A percentile compares a stretch with the other conserved stretches of the same genome.
phyloP scores from a whole-genome alignment of 2,797 vertebrate species.

The Cynodonichthys magdalenae region DNA sequence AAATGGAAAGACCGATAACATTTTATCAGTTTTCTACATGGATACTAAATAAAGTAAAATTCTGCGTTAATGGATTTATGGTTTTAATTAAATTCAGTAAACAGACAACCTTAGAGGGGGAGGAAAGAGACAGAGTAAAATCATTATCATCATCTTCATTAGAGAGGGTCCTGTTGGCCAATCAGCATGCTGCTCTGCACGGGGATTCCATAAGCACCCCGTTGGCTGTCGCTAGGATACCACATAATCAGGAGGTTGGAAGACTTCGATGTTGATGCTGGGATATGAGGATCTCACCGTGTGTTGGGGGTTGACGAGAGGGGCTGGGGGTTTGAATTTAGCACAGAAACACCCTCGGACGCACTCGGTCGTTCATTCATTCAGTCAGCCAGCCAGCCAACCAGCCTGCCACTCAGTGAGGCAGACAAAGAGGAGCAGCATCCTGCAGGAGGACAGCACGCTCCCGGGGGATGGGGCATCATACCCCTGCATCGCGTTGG shows the following conservation, averaged over 20 bases:
- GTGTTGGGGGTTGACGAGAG: constrained; percentile 71
- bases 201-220: constrained; percentile 76
- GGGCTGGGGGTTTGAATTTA: constrained; percentile 62
- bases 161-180: constrained; percentile 76
- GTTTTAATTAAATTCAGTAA: constrained; percentile 48
- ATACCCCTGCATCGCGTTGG: constrained; percentile 82
- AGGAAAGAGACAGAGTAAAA: constrained; percentile 70
- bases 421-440: constrained; percentile 78
- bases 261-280: constrained; percentile 74
- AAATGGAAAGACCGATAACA: not conserved
- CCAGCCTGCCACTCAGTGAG: constrained; percentile 52
- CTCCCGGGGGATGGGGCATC: constrained; percentile 84
- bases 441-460: constrained; percentile 73
- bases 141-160: constrained; percentile 85
- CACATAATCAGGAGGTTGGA: constrained; percentile 85
- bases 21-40: not conserved
- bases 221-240: constrained; percentile 87
- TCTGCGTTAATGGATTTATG: constrained; percentile 15
- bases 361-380: constrained; percentile 61
- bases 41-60: not conserved
- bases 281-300: constrained; percentile 61
- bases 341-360: constrained; percentile 56
- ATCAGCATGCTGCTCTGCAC: constrained; percentile 69
- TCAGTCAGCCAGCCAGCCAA: constrained; percentile 35
- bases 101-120: constrained; percentile 66